Evolutionary conservation across 2,888 invertebrate genomes (phyloP).

Genomic region (Chymomyza procnemis): DNA sequence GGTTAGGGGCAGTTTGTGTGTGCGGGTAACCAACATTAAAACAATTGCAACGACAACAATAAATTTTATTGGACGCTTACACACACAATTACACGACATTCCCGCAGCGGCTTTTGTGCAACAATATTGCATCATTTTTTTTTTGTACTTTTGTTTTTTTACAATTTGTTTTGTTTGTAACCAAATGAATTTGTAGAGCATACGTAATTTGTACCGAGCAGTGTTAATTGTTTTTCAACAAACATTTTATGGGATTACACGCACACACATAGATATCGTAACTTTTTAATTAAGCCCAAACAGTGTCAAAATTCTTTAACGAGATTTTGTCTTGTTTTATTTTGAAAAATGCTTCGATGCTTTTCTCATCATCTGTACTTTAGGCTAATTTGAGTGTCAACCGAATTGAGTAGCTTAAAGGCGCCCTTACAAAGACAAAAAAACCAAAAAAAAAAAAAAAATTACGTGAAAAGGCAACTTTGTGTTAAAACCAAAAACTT

Average conservation of each 20-base stretch:
- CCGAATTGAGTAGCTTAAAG: neutral
- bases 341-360: constrained; percentile 42
- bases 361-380: constrained; percentile 4
- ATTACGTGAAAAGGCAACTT: neutral
- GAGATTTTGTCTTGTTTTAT: constrained; percentile 29
- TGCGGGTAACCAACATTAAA: constrained; percentile 40
- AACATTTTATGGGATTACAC: constrained; percentile 42
- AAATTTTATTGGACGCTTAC: constrained; percentile 63
- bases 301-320: constrained; percentile 70
- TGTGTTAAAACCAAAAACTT: constrained; percentile 6
- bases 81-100: constrained; percentile 36
- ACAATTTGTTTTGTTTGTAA: constrained; percentile 21
- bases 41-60: constrained; percentile 65
- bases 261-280: constrained; percentile 32
- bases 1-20: neutral
- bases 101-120: constrained; percentile 47
- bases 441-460: neutral
- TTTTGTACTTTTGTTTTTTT: constrained; percentile 18
- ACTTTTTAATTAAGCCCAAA: constrained; percentile 68
- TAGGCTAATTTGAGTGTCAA: constrained; percentile 48
- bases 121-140: constrained; percentile 10
- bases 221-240: constrained; percentile 65
- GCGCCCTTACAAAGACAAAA: neutral
- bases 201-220: constrained; percentile 25
- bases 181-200: constrained; percentile 62